Conservation (phyloP, 1,140 invertebrate genomes). For the Pararge aegeria region DNA sequence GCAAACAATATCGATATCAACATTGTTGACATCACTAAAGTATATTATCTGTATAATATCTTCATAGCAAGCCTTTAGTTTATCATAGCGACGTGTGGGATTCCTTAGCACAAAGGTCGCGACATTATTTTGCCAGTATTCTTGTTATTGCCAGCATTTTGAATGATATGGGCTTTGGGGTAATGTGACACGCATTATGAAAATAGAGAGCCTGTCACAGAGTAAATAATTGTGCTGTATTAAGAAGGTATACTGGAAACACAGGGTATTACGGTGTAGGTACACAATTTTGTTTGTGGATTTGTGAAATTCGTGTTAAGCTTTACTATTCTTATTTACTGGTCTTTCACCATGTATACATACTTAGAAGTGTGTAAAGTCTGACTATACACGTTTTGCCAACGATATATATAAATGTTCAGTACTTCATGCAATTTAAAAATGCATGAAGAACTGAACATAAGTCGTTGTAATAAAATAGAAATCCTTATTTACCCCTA, state of each 20-base stretch:
- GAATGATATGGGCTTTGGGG: conserved; percentile 11
- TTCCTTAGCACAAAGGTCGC: conserved; percentile 1
- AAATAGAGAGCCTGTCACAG: not conserved
- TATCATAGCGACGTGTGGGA: conserved; percentile 18
- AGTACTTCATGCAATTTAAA: too few relatives aligned
- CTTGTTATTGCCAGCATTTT: conserved; percentile 10
- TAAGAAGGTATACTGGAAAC: not conserved
- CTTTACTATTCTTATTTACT: too few relatives aligned
- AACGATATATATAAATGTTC: too few relatives aligned
- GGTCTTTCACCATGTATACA: too few relatives aligned
- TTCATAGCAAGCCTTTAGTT: conserved; percentile 22
- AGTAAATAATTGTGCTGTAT: not conserved
- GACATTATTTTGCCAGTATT: conserved; percentile 9
- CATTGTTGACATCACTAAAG: not conserved
- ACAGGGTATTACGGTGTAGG: too few relatives aligned
- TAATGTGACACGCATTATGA: conserved; percentile 11
- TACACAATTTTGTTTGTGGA: too few relatives aligned
- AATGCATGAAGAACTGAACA: too few relatives aligned
- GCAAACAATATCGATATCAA: conserved; percentile 3
- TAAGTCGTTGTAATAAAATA: too few relatives aligned
- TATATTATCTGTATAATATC: conserved; percentile 5
- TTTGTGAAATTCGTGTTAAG: too few relatives aligned
- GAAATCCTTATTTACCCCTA: too few relatives aligned
- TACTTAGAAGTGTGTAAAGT: too few relatives aligned
- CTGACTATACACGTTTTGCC: too few relatives aligned